These are phyloP conservation scores for Grammomys surdaster DNA, from an alignment of 2,113 vertebrate species.

Conservation along the genomic window DNA sequence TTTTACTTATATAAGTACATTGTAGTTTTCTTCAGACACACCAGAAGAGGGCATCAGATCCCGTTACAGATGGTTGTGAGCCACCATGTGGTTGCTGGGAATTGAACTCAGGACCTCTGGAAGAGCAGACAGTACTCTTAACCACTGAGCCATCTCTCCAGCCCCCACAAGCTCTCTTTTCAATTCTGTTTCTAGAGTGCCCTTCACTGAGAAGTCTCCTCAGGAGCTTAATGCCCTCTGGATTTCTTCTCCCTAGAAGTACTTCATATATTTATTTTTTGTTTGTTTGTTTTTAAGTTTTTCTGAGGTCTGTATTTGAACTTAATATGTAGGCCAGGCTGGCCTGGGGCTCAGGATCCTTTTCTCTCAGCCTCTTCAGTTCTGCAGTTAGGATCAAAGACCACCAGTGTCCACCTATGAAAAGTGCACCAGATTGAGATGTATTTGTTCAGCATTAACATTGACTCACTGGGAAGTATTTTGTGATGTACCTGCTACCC, in stretches of 20 bases:
- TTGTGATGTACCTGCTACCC: constrained; percentile 26
- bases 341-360: not conserved
- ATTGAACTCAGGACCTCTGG: too few relatives aligned
- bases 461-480: constrained; percentile 27
- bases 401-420: not conserved
- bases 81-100: too few relatives aligned
- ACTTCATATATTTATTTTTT: not conserved
- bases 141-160: too few relatives aligned
- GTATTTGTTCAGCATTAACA: constrained; percentile 18
- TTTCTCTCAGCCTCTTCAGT: not conserved
- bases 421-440: not conserved
- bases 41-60: too few relatives aligned
- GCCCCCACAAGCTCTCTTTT: not conserved
- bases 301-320: not conserved
- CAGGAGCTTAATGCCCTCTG: constrained; percentile 15
- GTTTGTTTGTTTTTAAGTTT: not conserved
- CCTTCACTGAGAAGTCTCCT: not conserved
- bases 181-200: not conserved
- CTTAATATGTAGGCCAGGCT: not conserved
- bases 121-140: too few relatives aligned
- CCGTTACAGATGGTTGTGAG: too few relatives aligned
- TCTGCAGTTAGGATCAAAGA: not conserved
- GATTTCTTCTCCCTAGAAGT: constrained; percentile 31
- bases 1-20: too few relatives aligned
- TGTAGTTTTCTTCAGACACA: too few relatives aligned